Base-by-base conservation (phyloP, 2,113 vertebrate genomes). In the Ictalurus furcatus region DNA sequence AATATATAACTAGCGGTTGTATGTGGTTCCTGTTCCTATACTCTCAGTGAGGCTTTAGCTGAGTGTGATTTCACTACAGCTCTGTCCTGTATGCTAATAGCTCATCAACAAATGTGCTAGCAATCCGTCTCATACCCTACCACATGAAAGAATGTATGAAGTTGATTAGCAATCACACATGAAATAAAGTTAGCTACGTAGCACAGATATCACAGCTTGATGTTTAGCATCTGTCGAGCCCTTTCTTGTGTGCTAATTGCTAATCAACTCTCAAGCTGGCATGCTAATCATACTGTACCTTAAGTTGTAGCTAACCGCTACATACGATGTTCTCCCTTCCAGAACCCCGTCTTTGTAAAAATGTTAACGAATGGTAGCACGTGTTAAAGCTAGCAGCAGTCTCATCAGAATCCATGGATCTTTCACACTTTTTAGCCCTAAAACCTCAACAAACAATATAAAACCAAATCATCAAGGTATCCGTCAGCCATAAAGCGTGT, bases 371-470 rank as follows among this genome's bases (percentile, higher is more conserved):
- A 71, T 7, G 30, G 14, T 71, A 16, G 14, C 67, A 6, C 5
- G 6, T 34, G 30, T 17, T 71, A 34, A 71, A n/a, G 65, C 65
- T 67, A 67, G 28, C 65, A 61, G 21, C 6, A 23, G 6, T 7
- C 12, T 59, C 17, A 59, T 59, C 54, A 56, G 54, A 56, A 56
- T 56, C 54, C 54, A 21, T 59, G 58, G 40, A 76, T 16, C 30
- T 8, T 76, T 17, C 12, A 12, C 23, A 56, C 9, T 44, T 30
- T 59, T 48, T 69, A 21, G 17, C 78, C 69, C 34, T 90, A 54
- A 86, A 65, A 71, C 67, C 79, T 90, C 16, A 88, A 90, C 79
- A 91, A 89, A 89, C 87, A 87, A 88, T 81, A 82, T 90, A 87
- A 89, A 83, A 61, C 2, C 14, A 90, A 78, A 81, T 85, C 73